A percentile compares a stretch with the other conserved stretches of the same genome.
Evolutionary conservation across 2,797 vertebrate genomes (phyloP).

Genomic region (Thripadectes ignobilis): DNA sequence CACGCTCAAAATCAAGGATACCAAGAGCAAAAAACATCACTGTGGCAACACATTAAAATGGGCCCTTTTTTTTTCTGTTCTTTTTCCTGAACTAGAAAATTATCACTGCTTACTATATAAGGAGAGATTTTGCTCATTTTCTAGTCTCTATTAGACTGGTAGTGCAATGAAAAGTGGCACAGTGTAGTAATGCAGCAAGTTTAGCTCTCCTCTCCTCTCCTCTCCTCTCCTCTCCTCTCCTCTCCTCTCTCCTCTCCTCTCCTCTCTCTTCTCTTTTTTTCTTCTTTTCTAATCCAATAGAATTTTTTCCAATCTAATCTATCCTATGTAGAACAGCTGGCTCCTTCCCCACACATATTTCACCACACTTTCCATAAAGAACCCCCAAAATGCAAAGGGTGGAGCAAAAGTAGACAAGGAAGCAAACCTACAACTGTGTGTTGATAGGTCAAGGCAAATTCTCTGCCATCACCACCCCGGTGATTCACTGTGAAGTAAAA

Average conservation of each 20-base stretch:
- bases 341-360: neutral
- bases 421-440: neutral
- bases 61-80: neutral
- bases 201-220: too few species aligned
- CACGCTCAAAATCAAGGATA: neutral
- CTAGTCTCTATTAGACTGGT: neutral
- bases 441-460: neutral
- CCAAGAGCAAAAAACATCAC: neutral
- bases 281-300: too few species aligned
- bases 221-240: neutral
- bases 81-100: neutral
- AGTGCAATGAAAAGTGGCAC: neutral
- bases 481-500: neutral
- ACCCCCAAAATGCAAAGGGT: neutral
- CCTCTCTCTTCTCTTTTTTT: too few species aligned
- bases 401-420: too few species aligned
- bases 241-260: too few species aligned
- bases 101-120: too few species aligned
- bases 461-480: neutral
- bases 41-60: neutral
- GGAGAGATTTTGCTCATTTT: neutral
- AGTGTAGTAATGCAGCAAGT: neutral
- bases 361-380: fast-evolving
- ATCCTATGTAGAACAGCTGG: neutral
- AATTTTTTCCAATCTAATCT: neutral